Base-by-base conservation (phyloP, 1,140 invertebrate genomes). In the Euwallacea similis region DNA sequence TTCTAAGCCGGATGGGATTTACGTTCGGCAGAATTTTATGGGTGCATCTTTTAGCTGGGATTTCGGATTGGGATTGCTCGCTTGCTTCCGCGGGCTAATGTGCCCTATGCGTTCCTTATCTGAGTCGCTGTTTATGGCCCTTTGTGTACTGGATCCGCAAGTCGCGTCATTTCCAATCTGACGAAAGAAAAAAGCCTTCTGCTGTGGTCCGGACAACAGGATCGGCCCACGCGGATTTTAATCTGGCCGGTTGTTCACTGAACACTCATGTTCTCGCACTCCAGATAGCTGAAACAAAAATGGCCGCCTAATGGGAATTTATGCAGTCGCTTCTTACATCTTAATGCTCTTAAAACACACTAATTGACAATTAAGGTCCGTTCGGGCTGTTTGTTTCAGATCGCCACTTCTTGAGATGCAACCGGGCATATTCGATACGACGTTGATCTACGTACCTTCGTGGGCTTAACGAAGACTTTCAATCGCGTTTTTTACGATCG, bases 231-330 rank as follows among this genome's bases (percentile, higher is more conserved):
- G 44, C 69, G 69, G 69, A 71, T 71, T 65, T 66, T 72, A 72
- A 72, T 72, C 71, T 72, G 58, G 8, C 13, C 64, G 75, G 50
- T 67, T 74, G 71, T 73, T 76, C 75, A 76, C 47, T 76, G 73
- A 76, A 76, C 73, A 75, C 71, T 76, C 75, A 73, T 75, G 75
- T 75, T 71, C 73, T 73, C 71, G 71, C 73, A 70, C 70, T 73
- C 61, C 68, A 74, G 73, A 74, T 76, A 73, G 69, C 66, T 43
- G 62, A 50, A 65, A 65, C 67, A 72, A 74, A 73, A 74, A 74
- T 76, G 71, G 69, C 61, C 72, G 65, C 62, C 67, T 72, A 70
- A 70, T 73, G 74, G 62, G 74, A 72, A 75, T 75, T 75, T 75
- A 75, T 75, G 71, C 71, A 50, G 71, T 73, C 53, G 50, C 64